phyloP scores from a whole-genome alignment of 1,140 invertebrate genomes.

The Drosophila rufa region DNA sequence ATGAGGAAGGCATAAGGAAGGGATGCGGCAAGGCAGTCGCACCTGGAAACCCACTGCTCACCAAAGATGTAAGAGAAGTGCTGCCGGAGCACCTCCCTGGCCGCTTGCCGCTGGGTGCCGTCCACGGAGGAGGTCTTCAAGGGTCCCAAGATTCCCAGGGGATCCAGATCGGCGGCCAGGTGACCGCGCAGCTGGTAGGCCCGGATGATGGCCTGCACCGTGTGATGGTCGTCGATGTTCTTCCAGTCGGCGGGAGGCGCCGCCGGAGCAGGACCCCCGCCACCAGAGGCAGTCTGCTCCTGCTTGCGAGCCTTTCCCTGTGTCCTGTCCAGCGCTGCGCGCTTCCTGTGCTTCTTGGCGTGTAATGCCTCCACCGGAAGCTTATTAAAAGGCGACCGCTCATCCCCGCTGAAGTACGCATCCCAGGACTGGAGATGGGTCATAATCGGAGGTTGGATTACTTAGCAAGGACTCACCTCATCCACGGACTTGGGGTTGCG shows the following conservation, averaged over 20 bases:
- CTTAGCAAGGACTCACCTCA: not conserved
- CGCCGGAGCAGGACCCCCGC: not conserved
- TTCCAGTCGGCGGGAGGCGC: constrained; percentile 89
- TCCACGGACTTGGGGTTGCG: constrained; percentile 49
- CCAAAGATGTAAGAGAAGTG: constrained; percentile 66
- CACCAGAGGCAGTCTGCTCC: not conserved
- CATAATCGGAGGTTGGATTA: too few relatives aligned
- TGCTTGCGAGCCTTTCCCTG: not conserved
- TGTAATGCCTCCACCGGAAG: not conserved
- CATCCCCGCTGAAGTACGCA: constrained; percentile 48
- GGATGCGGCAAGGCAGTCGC: not conserved
- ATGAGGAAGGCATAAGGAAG: too few relatives aligned
- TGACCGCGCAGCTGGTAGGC: constrained; percentile 98
- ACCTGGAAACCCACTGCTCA: constrained; percentile 11
- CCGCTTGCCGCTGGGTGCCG: constrained; percentile 86
- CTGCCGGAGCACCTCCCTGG: constrained; percentile 68
- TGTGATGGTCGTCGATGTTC: constrained; percentile 98
- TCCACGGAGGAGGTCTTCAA: constrained; percentile 19
- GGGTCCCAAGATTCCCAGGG: constrained; percentile 89
- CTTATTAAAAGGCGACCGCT: not conserved
- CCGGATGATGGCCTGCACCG: constrained; percentile 98
- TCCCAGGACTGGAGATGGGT: constrained; percentile 30
- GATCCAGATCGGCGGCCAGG: constrained; percentile 96
- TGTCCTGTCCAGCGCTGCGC: not conserved
- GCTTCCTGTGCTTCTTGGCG: constrained; percentile 5